Evolutionary conservation across 2,113 vertebrate species (phyloP), one percentile per base, ranked within the genome.

Genomic region (Hippocampus zosterae): DNA sequence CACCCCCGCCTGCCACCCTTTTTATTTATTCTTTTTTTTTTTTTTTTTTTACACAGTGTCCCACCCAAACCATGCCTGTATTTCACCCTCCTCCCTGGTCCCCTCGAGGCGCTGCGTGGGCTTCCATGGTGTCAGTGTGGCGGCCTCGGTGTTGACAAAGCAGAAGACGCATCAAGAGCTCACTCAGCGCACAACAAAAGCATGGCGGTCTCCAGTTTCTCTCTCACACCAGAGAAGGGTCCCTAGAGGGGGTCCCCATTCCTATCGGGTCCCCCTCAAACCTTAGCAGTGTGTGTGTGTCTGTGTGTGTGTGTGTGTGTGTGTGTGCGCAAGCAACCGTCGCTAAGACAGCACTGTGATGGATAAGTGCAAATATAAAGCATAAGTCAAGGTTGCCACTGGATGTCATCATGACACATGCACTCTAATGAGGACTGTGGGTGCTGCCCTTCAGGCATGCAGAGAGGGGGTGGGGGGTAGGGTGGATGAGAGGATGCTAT

Each of bases 141-240:
- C 81, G 85, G 87, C 85, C 78, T 86, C 77, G 59, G 74, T 90
- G 90, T 89, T 91, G 90, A 91, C 91, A 92, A 90, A 92, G 89
- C 86, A 89, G 83, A 92, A 88, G 88, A 87, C 88, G 87, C 89
- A 88, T 92, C 90, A 91, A n/a, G 84, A 87, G 81, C 78, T 71
- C 61, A 46, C 27, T 92, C 90, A 91, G 84, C 85, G 81, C 78
- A 69, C 61, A 48, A 65, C 63, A 65, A 65, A 46, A 46, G 63
- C 63, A 46, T 18, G 63, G 41, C n/a, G 23, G 42, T n/a, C n/a
- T 65, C 23, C 41, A 18, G 42, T 65, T 65, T 65, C 13, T 8
- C 23, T 19, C 13, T 16, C 13, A 23, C 13, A 13, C 15, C 57
- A 59, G 56, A 27, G 13, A 64, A 64, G 13, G 40, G 10, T 11